A percentile compares a stretch with the other conserved stretches of the same genome.
Conservation (phyloP, 2,888 invertebrate species). For the Diaprepes abbreviatus region DNA sequence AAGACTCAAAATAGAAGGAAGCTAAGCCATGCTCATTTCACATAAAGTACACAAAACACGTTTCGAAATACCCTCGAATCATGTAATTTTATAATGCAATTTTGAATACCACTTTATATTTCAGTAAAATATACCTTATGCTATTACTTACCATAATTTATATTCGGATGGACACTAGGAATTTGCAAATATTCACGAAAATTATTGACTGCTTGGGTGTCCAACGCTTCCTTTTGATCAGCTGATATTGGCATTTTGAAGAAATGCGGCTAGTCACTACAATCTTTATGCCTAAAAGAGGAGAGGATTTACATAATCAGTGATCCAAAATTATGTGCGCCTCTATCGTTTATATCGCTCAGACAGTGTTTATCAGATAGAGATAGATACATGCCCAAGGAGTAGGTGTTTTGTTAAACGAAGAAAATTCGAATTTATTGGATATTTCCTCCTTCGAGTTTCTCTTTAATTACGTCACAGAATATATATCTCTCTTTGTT, state of each 20-base stretch:
- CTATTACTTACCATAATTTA: conserved; percentile 82
- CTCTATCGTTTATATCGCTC: neutral
- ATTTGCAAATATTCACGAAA: conserved; percentile 90
- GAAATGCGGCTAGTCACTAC: neutral
- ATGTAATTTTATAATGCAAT: neutral
- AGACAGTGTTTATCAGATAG: neutral
- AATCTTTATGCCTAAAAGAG: neutral
- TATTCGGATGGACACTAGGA: conserved; percentile 88
- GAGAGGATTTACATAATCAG: neutral
- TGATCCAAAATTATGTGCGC: neutral
- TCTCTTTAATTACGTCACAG: neutral
- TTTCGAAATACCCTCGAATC: neutral
- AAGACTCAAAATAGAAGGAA: neutral
- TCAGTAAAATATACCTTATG: neutral
- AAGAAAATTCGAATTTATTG: too few species aligned
- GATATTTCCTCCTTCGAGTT: too few species aligned
- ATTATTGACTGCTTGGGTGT: conserved; percentile 70
- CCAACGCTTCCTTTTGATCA: conserved; percentile 61
- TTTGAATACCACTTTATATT: neutral
- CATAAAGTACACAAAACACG: neutral
- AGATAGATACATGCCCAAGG: too few species aligned
- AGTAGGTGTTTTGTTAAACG: too few species aligned
- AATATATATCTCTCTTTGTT: neutral
- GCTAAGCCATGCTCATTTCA: neutral
- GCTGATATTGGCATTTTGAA: conserved; percentile 62